A percentile compares a stretch with the other conserved stretches of the same genome.
Conservation (phyloP, 2,113 vertebrate genomes). For the Corythornis cristatus region DNA sequence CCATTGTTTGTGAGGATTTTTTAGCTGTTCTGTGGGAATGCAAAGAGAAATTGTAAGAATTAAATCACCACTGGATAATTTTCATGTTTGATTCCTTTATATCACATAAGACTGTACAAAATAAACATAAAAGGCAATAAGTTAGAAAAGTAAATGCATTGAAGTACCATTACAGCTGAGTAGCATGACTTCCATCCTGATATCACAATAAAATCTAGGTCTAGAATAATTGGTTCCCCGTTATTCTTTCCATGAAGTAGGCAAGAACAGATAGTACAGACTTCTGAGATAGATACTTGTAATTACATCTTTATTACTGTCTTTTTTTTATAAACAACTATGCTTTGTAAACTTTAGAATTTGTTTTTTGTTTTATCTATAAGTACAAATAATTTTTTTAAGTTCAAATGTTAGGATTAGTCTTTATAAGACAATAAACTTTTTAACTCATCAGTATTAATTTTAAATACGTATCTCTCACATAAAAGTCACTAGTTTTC, state of each 20-base stretch:
- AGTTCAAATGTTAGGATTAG: neutral
- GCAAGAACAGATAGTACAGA: neutral
- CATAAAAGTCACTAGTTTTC: neutral
- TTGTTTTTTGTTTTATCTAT: neutral
- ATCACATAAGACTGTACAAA: neutral
- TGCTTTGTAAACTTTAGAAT: neutral
- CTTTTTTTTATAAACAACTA: neutral
- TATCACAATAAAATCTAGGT: neutral
- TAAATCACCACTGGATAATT: neutral
- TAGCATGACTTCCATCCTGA: neutral
- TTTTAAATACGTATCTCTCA: neutral
- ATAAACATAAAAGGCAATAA: neutral
- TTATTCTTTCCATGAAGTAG: neutral
- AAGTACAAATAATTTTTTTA: neutral
- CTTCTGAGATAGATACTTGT: neutral
- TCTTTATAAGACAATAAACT: neutral
- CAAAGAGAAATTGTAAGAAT: slow-evolving; percentile 1
- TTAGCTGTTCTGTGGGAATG: slow-evolving; percentile 24
- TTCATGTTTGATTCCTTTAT: slow-evolving; percentile 5
- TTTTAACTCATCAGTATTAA: neutral
- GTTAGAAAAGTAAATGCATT: neutral
- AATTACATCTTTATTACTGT: neutral
- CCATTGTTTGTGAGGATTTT: slow-evolving; percentile 47
- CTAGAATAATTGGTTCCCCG: neutral
- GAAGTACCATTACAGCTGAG: neutral